Evolutionary conservation across 2,113 vertebrate species (phyloP), one percentile per base, ranked within the genome.

Genomic region (Oryctolagus cuniculus): DNA sequence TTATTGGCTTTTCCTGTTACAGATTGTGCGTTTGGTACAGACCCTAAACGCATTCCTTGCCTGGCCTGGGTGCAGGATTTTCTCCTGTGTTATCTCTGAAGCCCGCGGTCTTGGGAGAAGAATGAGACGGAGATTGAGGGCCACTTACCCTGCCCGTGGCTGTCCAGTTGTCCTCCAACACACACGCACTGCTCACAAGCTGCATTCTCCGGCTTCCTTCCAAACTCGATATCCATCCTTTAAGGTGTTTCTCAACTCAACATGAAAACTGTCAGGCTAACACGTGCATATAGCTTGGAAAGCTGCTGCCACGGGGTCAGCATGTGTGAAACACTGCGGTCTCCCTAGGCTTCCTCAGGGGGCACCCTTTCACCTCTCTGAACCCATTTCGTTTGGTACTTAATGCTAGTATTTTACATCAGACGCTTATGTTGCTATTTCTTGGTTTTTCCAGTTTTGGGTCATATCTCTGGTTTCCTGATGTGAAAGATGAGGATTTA

Each of bases 121-220:
- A 29, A 24, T 12, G 75, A 55, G 53, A 25, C 25, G 38, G 21
- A 1, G 44, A 31, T 31, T 19, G 27, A 66, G 8, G 38, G 63
- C 72, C 34, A 17, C 51, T 63, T 5, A 17, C 29, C 51, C 61
- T 64, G 11, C 22, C 17, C 9, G 3, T 19, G 25, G 51, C 10
- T 31, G 5, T n/a, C 61, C 24, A 4, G 3, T 25, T 16, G 10
- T 15, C 11, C 2, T 10, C 0, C 16, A 31, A 9, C 38, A 55
- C 17, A 3, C n/a, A 24, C 3, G 1, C 58, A 13, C 36, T 15
- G 1, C 55, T 5, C 12, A 21, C 12, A 74, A 73, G 44, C 58
- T 27, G 24, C 12, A 5, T 0, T 16, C 10, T 25, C 25, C n/a
- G 63, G 15, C 51, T 87, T 78, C 77, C 89, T 75, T 64, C 74